A percentile compares a stretch with the other conserved stretches of the same genome.
Conservation (phyloP, 2,888 invertebrate species). For the Metallyticus violacea region DNA sequence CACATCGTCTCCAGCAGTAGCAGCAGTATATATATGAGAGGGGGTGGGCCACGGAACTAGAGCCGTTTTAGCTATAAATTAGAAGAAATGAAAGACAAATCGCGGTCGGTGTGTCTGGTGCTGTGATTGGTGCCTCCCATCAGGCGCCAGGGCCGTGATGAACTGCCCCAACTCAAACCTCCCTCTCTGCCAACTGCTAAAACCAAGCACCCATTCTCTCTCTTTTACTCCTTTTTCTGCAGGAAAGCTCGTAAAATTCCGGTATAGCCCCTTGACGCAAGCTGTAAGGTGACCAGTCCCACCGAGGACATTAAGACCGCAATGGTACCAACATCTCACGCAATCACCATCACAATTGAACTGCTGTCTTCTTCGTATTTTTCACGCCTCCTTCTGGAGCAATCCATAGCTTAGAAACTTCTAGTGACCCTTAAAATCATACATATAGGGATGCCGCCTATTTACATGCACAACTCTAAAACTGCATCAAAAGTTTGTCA, state of each 20-base stretch:
- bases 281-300: neutral
- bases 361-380: neutral
- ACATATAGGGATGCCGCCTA: too few species aligned
- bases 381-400: neutral
- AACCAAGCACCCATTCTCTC: neutral
- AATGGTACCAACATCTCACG: neutral
- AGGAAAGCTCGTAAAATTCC: neutral
- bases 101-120: constrained; percentile 28
- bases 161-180: constrained; percentile 23
- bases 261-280: neutral
- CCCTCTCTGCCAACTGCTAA: neutral
- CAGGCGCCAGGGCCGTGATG: constrained; percentile 35
- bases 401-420: neutral
- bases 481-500: too few species aligned
- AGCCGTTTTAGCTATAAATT: constrained; percentile 36
- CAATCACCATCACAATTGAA: neutral
- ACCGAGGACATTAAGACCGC: neutral
- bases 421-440: too few species aligned
- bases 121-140: constrained; percentile 35
- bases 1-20: neutral
- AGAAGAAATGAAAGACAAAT: constrained; percentile 38
- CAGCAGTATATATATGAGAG: constrained; percentile 5
- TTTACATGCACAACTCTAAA: too few species aligned
- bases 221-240: neutral
- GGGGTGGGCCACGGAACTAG: neutral